phyloP scores from a whole-genome alignment of 1,140 invertebrate genomes.

The Aphaenogaster rudis region DNA sequence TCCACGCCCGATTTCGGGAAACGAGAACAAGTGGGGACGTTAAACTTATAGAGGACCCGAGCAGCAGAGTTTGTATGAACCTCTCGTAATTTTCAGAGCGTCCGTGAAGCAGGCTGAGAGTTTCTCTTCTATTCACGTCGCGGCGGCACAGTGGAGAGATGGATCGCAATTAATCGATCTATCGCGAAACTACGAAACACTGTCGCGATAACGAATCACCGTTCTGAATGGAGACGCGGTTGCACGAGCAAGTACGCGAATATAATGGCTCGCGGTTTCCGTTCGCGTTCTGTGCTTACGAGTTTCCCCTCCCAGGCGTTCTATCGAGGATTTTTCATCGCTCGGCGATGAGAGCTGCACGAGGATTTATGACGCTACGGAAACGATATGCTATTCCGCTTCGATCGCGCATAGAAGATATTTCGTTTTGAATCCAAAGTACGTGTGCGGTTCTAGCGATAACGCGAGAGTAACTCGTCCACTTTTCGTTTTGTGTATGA shows the following conservation, averaged over 20 bases:
- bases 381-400: constrained; percentile 51
- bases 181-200: constrained; percentile 67
- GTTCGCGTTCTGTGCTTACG: constrained; percentile 44
- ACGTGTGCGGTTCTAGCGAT: constrained; percentile 24
- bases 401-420: constrained; percentile 34
- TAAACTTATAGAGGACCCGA: constrained; percentile 23
- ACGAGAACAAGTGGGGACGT: constrained; percentile 13
- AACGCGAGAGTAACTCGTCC: constrained; percentile 36
- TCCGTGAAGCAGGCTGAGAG: constrained; percentile 54
- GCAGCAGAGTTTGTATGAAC: constrained; percentile 58
- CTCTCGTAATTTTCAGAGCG: constrained; percentile 66
- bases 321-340: constrained; percentile 52
- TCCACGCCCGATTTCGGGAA: constrained; percentile 9
- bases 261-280: constrained; percentile 55
- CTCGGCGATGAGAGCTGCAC: constrained; percentile 44
- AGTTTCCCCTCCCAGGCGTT: constrained; percentile 17
- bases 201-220: constrained; percentile 75
- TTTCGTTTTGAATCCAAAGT: constrained; percentile 55
- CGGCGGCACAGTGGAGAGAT: constrained; percentile 61
- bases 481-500: neutral
- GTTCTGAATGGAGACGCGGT: constrained; percentile 64
- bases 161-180: constrained; percentile 79
- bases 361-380: constrained; percentile 48
- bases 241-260: constrained; percentile 57
- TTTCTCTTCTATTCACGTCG: constrained; percentile 67